Evolutionary conservation across 2,113 vertebrate species (phyloP).

Genomic region (Rattus rattus): DNA sequence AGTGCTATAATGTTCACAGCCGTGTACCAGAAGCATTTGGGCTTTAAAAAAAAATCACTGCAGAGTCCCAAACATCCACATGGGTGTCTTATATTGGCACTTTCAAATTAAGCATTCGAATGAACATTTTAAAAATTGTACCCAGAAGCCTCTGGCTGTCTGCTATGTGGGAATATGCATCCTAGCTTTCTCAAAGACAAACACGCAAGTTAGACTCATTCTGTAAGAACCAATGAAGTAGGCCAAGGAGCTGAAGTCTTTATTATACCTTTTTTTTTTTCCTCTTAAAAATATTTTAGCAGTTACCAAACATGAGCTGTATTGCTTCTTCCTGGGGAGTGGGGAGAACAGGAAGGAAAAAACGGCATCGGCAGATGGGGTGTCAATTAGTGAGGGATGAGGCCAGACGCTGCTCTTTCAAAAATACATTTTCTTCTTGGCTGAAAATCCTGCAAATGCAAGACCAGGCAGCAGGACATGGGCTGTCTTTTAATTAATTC

Average conservation of each 20-base stretch:
- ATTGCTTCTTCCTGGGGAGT: neutral
- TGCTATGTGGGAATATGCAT: neutral
- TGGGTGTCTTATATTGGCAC: neutral
- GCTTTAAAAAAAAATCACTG: neutral
- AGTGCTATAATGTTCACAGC: neutral
- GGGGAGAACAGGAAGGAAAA: conserved; percentile 12
- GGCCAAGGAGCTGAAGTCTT: conserved; percentile 42
- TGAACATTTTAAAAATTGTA: neutral
- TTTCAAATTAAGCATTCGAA: neutral
- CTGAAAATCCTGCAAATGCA: conserved; percentile 55
- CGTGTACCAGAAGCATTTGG: neutral
- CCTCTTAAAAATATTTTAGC: conserved; percentile 3
- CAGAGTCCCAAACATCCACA: neutral
- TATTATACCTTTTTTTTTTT: neutral
- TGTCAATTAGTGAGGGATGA: neutral
- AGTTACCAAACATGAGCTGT: neutral
- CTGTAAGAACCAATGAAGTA: conserved; percentile 52
- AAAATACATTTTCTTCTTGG: conserved; percentile 65
- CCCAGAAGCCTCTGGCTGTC: neutral
- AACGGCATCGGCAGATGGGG: conserved; percentile 35
- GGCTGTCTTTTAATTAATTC: conserved; percentile 47
- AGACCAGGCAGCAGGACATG: conserved; percentile 21
- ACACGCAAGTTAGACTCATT: neutral
- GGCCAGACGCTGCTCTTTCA: neutral
- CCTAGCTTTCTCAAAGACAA: neutral